These are phyloP conservation scores for Sussaba pulchella DNA, from an alignment of 2,888 invertebrate genomes.

Conservation along the genomic window DNA sequence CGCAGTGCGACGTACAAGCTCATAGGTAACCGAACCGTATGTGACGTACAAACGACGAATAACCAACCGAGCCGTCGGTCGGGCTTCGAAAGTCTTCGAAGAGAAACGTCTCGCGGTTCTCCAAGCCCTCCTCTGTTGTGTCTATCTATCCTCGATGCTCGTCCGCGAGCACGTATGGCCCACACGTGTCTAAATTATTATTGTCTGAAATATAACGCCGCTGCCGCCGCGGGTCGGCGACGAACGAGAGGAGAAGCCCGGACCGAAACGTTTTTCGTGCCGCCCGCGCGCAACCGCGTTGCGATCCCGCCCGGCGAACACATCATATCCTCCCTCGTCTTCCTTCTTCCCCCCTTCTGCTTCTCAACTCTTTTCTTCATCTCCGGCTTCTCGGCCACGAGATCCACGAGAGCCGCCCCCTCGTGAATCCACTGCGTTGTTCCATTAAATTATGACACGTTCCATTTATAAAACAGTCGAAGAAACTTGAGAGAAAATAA, in stretches of 20 bases:
- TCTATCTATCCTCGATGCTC: conserved; percentile 77
- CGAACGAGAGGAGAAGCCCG: conserved; percentile 26
- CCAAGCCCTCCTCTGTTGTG: conserved; percentile 76
- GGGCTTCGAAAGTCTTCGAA: conserved; percentile 46
- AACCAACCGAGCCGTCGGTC: conserved; percentile 47
- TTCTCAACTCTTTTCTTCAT: conserved; percentile 42
- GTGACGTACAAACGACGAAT: conserved; percentile 37
- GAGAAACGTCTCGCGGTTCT: conserved; percentile 65
- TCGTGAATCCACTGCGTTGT: conserved; percentile 65
- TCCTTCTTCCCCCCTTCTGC: conserved; percentile 60
- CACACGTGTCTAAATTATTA: conserved; percentile 83
- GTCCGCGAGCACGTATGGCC: conserved; percentile 79
- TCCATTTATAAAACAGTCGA: conserved; percentile 69
- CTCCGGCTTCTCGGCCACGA: neutral
- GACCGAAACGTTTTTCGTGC: too few relatives aligned
- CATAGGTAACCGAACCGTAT: conserved; percentile 27
- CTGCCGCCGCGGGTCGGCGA: conserved; percentile 52
- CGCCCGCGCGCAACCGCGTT: conserved; percentile 8
- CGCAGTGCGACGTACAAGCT: neutral
- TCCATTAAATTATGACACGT: conserved; percentile 77
- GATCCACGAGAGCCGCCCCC: neutral
- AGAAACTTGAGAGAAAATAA: conserved; percentile 9
- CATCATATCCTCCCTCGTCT: conserved; percentile 61
- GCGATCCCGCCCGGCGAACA: conserved; percentile 2
- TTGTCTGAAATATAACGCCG: conserved; percentile 80